These are phyloP conservation scores for Odontocerum albicorne DNA, from an alignment of 2,888 invertebrate genomes.

Conservation along the genomic window DNA sequence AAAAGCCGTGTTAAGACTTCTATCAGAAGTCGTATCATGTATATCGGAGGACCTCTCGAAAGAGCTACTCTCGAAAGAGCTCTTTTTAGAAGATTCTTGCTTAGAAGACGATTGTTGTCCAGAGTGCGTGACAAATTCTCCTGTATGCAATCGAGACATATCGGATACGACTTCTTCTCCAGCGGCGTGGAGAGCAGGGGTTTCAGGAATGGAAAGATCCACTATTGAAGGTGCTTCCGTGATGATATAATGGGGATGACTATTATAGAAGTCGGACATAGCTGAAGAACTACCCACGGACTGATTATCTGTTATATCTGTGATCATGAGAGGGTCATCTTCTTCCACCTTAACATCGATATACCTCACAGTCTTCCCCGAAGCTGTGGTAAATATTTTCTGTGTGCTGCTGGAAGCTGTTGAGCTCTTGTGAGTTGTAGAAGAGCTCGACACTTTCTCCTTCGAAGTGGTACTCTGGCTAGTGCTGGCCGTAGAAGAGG, in stretches of 20 bases:
- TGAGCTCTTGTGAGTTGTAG: conserved; percentile 50
- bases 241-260: conserved; percentile 57
- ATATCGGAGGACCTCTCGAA: conserved; percentile 46
- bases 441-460: conserved; percentile 52
- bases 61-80: conserved; percentile 51
- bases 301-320: conserved; percentile 53
- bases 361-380: conserved; percentile 56
- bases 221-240: conserved; percentile 56
- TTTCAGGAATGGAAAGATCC: conserved; percentile 50
- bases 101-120: conserved; percentile 44
- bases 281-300: conserved; percentile 52
- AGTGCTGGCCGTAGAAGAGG: conserved; percentile 48
- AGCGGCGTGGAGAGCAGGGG: conserved; percentile 44
- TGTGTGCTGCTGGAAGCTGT: conserved; percentile 43
- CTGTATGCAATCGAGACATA: conserved; percentile 51
- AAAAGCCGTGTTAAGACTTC: conserved; percentile 53
- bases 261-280: conserved; percentile 55
- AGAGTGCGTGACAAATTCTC: conserved; percentile 45
- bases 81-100: conserved; percentile 51
- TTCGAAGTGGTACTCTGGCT: conserved; percentile 50
- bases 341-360: conserved; percentile 59
- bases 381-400: conserved; percentile 47
- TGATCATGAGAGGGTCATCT: conserved; percentile 58
- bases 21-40: conserved; percentile 42
- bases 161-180: conserved; percentile 47